Conservation (phyloP, 2,113 vertebrate genomes). For the Scytalopus superciliaris region DNA sequence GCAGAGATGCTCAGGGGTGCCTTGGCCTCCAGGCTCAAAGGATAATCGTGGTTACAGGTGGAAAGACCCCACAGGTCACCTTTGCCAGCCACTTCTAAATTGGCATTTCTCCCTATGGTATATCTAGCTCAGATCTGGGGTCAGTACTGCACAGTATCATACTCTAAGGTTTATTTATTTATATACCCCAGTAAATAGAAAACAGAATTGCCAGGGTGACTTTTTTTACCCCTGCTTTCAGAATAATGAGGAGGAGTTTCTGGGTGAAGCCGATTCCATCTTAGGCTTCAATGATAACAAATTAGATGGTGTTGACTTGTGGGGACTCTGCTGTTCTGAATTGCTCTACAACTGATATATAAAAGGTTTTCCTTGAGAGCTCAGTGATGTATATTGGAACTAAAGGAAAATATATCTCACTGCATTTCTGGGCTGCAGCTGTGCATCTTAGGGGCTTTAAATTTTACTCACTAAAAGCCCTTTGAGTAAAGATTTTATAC, state of each 20-base stretch:
- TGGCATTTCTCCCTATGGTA: background rate
- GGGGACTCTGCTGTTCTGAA: conserved; percentile 8
- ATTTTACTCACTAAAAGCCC: background rate
- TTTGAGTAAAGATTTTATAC: background rate
- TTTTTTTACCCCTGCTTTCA: background rate
- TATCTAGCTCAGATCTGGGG: background rate
- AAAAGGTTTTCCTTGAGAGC: conserved; percentile 40
- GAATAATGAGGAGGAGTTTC: background rate
- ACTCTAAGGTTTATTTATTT: conserved; percentile 28
- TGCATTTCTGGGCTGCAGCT: background rate
- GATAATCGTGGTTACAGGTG: background rate
- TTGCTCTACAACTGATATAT: conserved; percentile 40
- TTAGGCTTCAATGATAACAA: background rate
- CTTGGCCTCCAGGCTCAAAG: background rate
- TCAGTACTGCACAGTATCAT: background rate
- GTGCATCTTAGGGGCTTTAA: background rate
- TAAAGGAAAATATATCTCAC: background rate
- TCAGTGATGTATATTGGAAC: background rate
- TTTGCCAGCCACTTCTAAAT: background rate
- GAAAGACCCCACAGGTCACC: background rate
- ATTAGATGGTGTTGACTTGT: conserved; percentile 39
- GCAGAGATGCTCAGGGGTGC: background rate
- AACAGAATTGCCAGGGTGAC: background rate
- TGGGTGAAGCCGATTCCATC: conserved; percentile 32
- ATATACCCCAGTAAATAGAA: background rate